Base-by-base conservation (phyloP, 2,888 invertebrate genomes). In the Phymatocera aterrima region DNA sequence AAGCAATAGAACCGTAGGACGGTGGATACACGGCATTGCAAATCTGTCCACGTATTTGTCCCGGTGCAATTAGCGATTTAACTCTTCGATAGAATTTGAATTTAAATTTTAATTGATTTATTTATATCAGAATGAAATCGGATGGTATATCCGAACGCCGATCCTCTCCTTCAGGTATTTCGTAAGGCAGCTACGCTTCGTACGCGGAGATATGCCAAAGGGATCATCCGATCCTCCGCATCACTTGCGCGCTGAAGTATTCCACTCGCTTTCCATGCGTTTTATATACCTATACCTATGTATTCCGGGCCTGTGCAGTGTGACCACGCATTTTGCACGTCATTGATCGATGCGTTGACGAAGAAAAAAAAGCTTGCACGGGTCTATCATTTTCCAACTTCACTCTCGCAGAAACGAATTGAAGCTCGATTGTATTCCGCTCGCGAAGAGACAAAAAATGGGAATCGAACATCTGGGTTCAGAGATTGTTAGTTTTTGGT, bases 91-190 rank as follows among this genome's bases (percentile, higher is more conserved):
- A 82, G 86, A 85, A 86, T 86, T 85, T 87, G 84, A 85, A 86
- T 86, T 85, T 87, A 84, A 86, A 87, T 87, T 87, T 86, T 85
- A 85, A 87, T 87, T 87, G 84, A 85, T 87, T 87, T 86, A 87
- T 87, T 87, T 83, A 81, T 83, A 64, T 8, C 51, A 51, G 61
- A 34, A 37, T 64, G n/a, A 18, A 37, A 18, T 15, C 43, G 18
- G 12, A 21, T 61, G 3, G 12, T 2, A 28, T 60, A 12, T 12
- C 12, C 61, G n/a, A 31, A 61, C n/a, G 31, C 61, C 34, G 34
- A 61, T 57, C 21, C 34, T 57, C 4, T 57, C 21, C 34, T 57
- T 3, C 5, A 24, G 54, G 54, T 28, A 57, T 57, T 57, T 3
- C 24, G 4, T 6, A 3, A 15, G 34, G 61, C 3, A 6, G 68